Conservation (phyloP, 2,888 invertebrate genomes). For the Hirtodrosophila alboralis region DNA sequence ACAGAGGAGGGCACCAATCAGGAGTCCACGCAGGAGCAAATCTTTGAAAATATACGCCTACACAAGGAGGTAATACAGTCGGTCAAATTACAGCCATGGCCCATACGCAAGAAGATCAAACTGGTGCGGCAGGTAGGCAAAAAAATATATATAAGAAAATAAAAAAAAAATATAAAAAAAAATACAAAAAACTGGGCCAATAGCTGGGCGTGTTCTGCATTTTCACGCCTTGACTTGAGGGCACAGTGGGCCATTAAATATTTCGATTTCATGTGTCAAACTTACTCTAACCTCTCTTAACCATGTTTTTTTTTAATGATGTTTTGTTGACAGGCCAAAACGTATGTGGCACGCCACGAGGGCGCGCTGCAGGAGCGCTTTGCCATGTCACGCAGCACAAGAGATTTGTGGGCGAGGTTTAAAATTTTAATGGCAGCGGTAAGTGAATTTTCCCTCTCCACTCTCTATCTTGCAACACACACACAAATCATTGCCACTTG, state of each 20-base stretch:
- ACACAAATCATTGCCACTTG: neutral
- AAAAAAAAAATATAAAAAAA: neutral
- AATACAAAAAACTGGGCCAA: constrained; percentile 5
- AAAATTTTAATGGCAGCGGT: constrained; percentile 92
- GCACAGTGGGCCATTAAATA: constrained; percentile 59
- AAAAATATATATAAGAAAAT: no score
- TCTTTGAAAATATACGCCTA: constrained; percentile 94
- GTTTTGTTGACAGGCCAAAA: constrained; percentile 88
- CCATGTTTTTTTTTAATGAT: constrained; percentile 52
- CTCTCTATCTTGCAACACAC: constrained; percentile 9
- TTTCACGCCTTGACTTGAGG: constrained; percentile 56
- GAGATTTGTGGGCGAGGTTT: constrained; percentile 93
- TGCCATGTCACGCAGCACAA: constrained; percentile 94
- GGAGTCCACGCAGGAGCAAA: constrained; percentile 92
- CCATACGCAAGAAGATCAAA: constrained; percentile 91
- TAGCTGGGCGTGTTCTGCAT: constrained; percentile 46
- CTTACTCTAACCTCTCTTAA: constrained; percentile 35
- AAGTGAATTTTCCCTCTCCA: constrained; percentile 82
- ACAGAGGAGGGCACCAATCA: constrained; percentile 88
- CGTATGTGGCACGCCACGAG: constrained; percentile 94
- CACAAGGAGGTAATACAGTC: constrained; percentile 96
- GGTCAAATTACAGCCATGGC: constrained; percentile 93
- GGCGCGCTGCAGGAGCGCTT: constrained; percentile 94
- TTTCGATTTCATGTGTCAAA: constrained; percentile 69
- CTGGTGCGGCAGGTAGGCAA: constrained; percentile 88